Base-by-base conservation (phyloP, 2,113 vertebrate genomes). In the Thalassarche chlororhynchos region DNA sequence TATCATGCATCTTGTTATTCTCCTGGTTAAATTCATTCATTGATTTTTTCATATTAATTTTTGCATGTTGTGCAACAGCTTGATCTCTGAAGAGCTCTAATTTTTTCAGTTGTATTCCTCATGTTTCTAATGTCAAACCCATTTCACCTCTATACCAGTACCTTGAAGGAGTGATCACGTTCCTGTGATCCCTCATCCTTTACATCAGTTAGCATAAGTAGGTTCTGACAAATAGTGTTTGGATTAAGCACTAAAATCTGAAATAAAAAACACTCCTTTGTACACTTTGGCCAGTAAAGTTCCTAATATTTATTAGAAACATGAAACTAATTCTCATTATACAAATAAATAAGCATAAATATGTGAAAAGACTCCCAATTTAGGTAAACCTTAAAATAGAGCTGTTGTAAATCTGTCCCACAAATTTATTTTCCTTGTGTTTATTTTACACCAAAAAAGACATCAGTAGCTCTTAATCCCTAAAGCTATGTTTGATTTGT, bases 401-500 rank as follows among this genome's bases (percentile, higher is more conserved):
- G 26, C 31, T 78, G 9, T 55, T 80, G 28, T 38, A 61, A 91
- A 65, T 70, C 44, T 91, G 34, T 84, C 25, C 38, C 34, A 44
- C 34, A 46, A 32, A 78, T 61, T 58, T 87, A 62, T 87, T 97
- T 83, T 68, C 42, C 38, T 47, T 47, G 4, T 92, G 20, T 93
- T 91, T 88, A 71, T 70, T 93, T 96, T 69, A 51, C 14, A 75
- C 9, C 4, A 58, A 42, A 84, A 85, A 84, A 66, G 5, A 25
- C 40, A 66, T 19, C 31, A 66, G 8, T 38, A 58, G 13, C 17
- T 78, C 28, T 84, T 87, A 87, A 87, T 94, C 55, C 32, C 8
- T 89, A 84, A 93, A 89, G 26, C 36, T 61, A 3, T 78, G 17
- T 84, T 94, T 94, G 77, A 46, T 84, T 82, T 74, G 55, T 84